Evolutionary conservation across 2,113 vertebrate genomes (phyloP), one percentile per base, ranked within the genome.

Genomic region (Chrysemys picta): DNA sequence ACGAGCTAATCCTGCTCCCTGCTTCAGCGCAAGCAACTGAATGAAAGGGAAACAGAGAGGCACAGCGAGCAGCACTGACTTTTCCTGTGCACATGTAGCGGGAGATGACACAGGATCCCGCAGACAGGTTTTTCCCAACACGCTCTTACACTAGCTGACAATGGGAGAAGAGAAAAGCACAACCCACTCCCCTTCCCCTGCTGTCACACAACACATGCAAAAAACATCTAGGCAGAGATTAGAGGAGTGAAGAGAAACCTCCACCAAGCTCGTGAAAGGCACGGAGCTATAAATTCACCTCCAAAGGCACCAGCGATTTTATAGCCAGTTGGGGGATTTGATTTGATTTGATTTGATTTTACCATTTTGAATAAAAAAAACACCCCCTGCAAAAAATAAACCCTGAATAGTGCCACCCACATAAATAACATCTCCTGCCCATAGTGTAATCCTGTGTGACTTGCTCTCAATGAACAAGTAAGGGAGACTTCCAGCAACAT

Each of bases 191-290:
- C 97, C 91, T 96, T 94, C 95, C 75, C 96, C 96, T 93, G 96
- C 96, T 98, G 98, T 98, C 98, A 98, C 97, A 97, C 72, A 94
- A 93, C 98, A 98, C 96, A 98, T 97, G 96, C 95, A 93, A 92
- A 97, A 91, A 92, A 80, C 97, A 97, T 98, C 98, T 98, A 95
- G 25, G 42, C 76, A 57, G 97, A 96, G 98, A 97, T 97, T 79
- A 96, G 95, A 97, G 96, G 95, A 59, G 95, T 93, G 96, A 98
- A 57, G 93, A 96, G 96, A 97, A 95, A 97, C 97, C 98, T 97
- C 94, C 91, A 54, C 94, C 91, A 50, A 89, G 96, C 97, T 90
- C 87, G 96, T 89, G 93, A 93, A 97, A 96, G 95, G 93, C 98
- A 91, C 31, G 90, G 69, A 97, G 95, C 97, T 97, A 72, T 95